Percentiles rank a stretch among this genome's conserved stretches.
Conservation (phyloP, 2,888 invertebrate species). For the Andrena dorsata region DNA sequence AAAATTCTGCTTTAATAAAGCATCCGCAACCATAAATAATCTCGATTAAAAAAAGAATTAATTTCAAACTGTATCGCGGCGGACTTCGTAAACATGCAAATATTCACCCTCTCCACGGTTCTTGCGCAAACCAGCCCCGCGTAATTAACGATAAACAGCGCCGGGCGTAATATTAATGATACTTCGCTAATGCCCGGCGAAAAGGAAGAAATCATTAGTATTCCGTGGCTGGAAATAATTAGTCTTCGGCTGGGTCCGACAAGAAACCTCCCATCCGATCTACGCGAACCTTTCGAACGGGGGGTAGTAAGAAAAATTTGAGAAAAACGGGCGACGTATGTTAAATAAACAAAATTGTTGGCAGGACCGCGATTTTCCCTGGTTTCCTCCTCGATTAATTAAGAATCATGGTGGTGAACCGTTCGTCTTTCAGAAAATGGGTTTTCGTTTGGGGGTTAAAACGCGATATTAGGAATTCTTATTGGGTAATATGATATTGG, state of each 20-base stretch:
- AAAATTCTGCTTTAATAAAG: background rate
- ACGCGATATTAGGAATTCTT: background rate
- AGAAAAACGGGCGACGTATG: conserved; percentile 50
- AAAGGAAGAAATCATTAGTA: conserved; percentile 55
- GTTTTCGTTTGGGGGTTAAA: conserved; percentile 14
- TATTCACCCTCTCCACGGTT: background rate
- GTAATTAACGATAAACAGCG: conserved; percentile 52
- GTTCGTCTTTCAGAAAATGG: conserved; percentile 1
- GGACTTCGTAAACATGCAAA: conserved; percentile 11
- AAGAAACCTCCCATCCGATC: conserved; percentile 1
- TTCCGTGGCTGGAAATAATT: conserved; percentile 60
- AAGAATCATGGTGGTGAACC: conserved; percentile 53
- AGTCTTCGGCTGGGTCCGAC: conserved; percentile 49
- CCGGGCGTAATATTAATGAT: conserved; percentile 56
- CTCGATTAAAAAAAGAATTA: background rate
- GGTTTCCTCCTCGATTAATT: conserved; percentile 50
- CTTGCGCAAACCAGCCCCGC: conserved; percentile 15
- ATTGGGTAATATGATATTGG: too few species aligned
- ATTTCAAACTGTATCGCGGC: background rate
- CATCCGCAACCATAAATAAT: background rate
- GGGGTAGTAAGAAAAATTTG: conserved; percentile 37
- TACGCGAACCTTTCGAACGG: background rate
- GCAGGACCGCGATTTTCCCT: conserved; percentile 43
- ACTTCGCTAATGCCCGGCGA: conserved; percentile 36
- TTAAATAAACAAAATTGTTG: conserved; percentile 65